Evolutionary conservation across 1,140 invertebrate genomes (phyloP).

Genomic region (Bemisia tabaci): DNA sequence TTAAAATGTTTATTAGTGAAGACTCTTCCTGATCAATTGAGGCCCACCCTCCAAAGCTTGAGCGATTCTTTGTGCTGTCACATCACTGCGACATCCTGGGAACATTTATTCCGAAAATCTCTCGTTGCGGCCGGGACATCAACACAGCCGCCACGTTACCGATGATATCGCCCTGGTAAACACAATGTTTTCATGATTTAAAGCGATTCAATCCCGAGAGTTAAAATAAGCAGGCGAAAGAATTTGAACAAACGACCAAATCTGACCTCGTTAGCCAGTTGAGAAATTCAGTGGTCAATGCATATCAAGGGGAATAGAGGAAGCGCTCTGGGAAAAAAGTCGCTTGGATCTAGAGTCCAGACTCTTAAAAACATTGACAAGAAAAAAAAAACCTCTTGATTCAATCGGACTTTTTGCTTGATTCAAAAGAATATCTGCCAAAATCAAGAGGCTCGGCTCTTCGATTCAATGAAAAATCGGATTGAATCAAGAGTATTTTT

Average conservation of each 20-base stretch:
- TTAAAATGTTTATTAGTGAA: no score
- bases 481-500: no score
- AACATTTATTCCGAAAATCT: constrained; percentile 49
- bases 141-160: constrained; percentile 18
- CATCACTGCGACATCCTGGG: constrained; percentile 57
- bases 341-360: no score
- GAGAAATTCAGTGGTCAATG: neutral
- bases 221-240: constrained; percentile 2
- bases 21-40: no score
- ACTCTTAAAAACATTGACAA: no score
- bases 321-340: no score
- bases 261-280: neutral
- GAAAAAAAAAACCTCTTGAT: no score
- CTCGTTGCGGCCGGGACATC: constrained; percentile 30
- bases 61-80: constrained; percentile 59
- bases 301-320: neutral
- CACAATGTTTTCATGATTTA: no score
- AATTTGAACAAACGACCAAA: neutral
- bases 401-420: no score
- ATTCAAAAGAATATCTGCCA: no score
- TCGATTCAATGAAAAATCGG: no score
- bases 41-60: constrained; percentile 50
- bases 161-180: constrained; percentile 19
- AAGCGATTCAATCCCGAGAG: neutral
- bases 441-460: no score